A percentile compares a stretch with the other conserved stretches of the same genome.
These are phyloP conservation scores for Eulithis testata DNA, from an alignment of 2,888 invertebrate species.

Conservation along the genomic window DNA sequence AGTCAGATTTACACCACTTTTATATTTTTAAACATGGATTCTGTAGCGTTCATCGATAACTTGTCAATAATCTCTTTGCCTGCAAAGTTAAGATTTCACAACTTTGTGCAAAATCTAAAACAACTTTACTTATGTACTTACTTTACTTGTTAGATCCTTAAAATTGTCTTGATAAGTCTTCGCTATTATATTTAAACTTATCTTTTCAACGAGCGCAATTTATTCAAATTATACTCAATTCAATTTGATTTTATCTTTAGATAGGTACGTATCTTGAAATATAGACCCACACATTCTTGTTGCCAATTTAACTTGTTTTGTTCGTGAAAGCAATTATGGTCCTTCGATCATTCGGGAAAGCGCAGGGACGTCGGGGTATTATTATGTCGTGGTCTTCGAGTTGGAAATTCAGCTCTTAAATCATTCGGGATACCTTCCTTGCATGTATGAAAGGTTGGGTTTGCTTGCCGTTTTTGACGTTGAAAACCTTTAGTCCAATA, in stretches of 20 bases:
- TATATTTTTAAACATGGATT: too few species aligned
- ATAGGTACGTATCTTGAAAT: constrained; percentile 39
- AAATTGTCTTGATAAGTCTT: constrained; percentile 11
- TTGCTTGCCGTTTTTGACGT: constrained; percentile 3
- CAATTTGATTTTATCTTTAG: constrained; percentile 40
- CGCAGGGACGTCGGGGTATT: constrained; percentile 52
- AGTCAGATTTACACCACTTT: too few species aligned
- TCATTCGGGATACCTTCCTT: constrained; percentile 27
- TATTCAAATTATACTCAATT: constrained; percentile 40
- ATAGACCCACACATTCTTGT: constrained; percentile 37
- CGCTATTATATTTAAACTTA: constrained; percentile 29
- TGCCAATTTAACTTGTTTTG: constrained; percentile 69
- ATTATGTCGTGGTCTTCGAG: constrained; percentile 29
- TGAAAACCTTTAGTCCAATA: neutral
- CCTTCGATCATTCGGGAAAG: constrained; percentile 72
- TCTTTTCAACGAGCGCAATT: constrained; percentile 31
- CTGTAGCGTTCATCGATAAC: too few species aligned
- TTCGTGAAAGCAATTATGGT: constrained; percentile 70
- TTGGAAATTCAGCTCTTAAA: constrained; percentile 25
- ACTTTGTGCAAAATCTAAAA: constrained; percentile 12
- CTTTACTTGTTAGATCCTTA: constrained; percentile 6
- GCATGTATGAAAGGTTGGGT: constrained; percentile 6
- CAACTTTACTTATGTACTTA: neutral
- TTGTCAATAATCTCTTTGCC: neutral
- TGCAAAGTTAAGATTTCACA: constrained; percentile 2